Evolutionary conservation across 2,113 vertebrate genomes (phyloP), one percentile per base, ranked within the genome.

Genomic region (Nycticebus coucang): DNA sequence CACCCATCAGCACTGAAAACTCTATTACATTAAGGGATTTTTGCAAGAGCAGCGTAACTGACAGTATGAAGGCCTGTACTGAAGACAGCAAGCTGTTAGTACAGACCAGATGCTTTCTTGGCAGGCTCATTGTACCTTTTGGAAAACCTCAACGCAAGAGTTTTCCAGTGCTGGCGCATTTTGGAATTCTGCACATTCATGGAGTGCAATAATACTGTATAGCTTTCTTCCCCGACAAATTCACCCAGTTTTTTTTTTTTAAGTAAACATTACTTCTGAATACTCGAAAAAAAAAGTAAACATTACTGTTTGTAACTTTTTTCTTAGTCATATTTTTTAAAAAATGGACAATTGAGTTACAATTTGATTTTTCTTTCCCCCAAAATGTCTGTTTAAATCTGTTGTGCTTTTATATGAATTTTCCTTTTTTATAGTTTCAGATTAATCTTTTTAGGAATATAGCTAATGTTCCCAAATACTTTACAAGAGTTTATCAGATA

Each of bases 1-100:
- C 41, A 41, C 41, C 41, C 5, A 41, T 41, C 41, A 41, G 41
- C 41, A 41, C 41, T 41, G 41, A 41, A 41, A 41, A 41, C 41
- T 41, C 41, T 41, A 41, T 41, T 41, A 98, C 99, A 96, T 98
- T 98, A 98, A 98, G 97, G 98, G 98, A 97, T 75, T 98, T 98
- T 98, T 99, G 97, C 96, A 72, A 96, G 97, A 99, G 99, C 99
- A 98, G 97, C 99, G 99, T 98, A 98, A 95, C 97, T 98, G 99
- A 98, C 99, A 97, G 98, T 98, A 99, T 99, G 99, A 99, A 99
- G 99, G 99, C 99, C 99, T 99, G 99, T 92, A 98, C 99, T 99
- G 99, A 99, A 99, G 99, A 99, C 99, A 99, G 99, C 94, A 15
- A 7, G 97, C 99, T 99, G 99, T 99, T 99, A 97, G 99, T 99